These are phyloP conservation scores for Maniola hyperantus DNA, from an alignment of 2,888 invertebrate species.

Conservation along the genomic window DNA sequence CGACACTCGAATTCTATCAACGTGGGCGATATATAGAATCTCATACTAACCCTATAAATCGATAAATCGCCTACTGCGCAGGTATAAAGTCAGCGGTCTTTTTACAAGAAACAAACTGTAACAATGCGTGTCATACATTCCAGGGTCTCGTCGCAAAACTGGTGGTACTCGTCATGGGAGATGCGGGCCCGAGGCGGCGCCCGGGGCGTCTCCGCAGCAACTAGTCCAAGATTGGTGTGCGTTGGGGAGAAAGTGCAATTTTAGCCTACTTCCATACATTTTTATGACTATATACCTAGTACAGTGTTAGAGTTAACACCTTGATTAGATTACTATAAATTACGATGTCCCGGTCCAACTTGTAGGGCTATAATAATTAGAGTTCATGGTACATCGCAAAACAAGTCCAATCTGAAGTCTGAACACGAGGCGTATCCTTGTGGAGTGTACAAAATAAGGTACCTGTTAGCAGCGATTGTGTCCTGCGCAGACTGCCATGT, in stretches of 20 bases:
- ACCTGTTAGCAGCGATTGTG: too few species aligned
- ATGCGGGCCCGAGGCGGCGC: slow-evolving; percentile 80
- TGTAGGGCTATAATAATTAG: background rate
- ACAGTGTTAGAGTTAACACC: too few species aligned
- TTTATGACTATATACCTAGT: background rate
- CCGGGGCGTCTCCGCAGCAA: slow-evolving; percentile 59
- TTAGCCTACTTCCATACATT: slow-evolving; percentile 28
- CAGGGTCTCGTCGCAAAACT: slow-evolving; percentile 89
- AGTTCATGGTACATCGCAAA: too few species aligned
- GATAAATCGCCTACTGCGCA: background rate
- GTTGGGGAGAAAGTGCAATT: slow-evolving; percentile 49
- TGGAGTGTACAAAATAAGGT: too few species aligned
- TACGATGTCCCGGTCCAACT: background rate
- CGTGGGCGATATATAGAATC: too few species aligned
- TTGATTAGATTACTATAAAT: background rate
- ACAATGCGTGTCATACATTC: slow-evolving; percentile 84
- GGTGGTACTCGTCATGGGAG: slow-evolving; percentile 90
- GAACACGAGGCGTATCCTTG: too few species aligned
- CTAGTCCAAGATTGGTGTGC: slow-evolving; percentile 36
- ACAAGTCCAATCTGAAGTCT: too few species aligned
- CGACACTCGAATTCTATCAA: too few species aligned
- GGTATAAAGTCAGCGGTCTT: background rate
- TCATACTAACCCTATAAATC: too few species aligned
- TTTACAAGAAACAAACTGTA: slow-evolving; percentile 11
- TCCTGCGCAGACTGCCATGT: too few species aligned